A percentile compares a stretch with the other conserved stretches of the same genome.
Conservation (phyloP, 2,888 invertebrate species). For the Amphipoea lucens region DNA sequence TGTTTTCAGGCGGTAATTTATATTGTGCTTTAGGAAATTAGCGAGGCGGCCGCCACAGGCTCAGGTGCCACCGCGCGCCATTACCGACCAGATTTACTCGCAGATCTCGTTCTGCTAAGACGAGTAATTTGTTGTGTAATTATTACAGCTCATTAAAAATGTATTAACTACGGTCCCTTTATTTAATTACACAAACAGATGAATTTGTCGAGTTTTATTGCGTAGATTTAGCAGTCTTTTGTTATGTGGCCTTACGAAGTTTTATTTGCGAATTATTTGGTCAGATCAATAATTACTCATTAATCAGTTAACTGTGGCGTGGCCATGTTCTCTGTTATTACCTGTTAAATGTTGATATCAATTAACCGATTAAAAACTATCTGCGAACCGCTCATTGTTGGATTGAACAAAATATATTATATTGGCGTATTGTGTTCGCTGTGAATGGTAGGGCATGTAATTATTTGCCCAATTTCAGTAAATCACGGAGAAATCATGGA, state of each 20-base stretch:
- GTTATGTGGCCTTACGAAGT: conserved; percentile 59
- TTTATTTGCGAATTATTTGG: conserved; percentile 60
- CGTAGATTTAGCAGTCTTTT: conserved; percentile 46
- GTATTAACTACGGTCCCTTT: conserved; percentile 70
- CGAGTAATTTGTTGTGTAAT: conserved; percentile 82
- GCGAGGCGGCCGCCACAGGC: conserved; percentile 75
- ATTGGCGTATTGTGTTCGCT: conserved; percentile 40
- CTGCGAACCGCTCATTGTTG: conserved; percentile 28
- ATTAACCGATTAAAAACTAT: conserved; percentile 55
- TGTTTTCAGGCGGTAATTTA: conserved; percentile 87
- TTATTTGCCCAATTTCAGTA: conserved; percentile 46
- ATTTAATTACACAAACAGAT: conserved; percentile 60
- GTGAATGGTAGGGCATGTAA: conserved; percentile 39
- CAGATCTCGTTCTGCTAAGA: conserved; percentile 75
- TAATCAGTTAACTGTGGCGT: conserved; percentile 67
- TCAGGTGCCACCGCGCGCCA: conserved; percentile 83
- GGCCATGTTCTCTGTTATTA: conserved; percentile 61
- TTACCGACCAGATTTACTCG: conserved; percentile 83
- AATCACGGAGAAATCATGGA: conserved; percentile 51
- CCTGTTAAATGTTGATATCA: conserved; percentile 66
- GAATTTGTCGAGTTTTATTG: conserved; percentile 51
- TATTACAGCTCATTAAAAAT: conserved; percentile 84
- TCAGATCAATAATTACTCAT: conserved; percentile 67
- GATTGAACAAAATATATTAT: conserved; percentile 42
- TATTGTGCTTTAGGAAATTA: conserved; percentile 87